Base-by-base conservation (phyloP, 2,797 vertebrate species). In the Valencia hispanica region DNA sequence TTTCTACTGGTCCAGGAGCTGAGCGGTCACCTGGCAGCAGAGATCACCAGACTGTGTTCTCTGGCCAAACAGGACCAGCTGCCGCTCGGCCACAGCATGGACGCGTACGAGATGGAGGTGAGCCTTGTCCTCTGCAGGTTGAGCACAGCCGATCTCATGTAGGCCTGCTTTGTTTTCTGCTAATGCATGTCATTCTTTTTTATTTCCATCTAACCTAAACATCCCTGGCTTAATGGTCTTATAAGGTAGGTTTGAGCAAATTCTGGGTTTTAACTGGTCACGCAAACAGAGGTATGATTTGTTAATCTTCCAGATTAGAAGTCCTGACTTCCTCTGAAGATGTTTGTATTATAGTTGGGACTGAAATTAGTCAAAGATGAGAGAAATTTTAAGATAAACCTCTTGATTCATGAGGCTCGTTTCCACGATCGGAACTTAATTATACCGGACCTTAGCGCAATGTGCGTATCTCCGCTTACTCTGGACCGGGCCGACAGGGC, bases 51-150 rank as follows among this genome's bases (percentile, higher is more conserved):
- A 65, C 82, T 94, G 43, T 89, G 91, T 39, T 89, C 91, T 2
- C 81, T 91, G 74, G 91, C 89, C 7, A 89, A 91, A 65, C 88
- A 88, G 70, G 90, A 92, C 5, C 68, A 55, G 0, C 77, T 76
- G 83, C 79, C 79, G 3, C 78, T 88, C 69, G 68, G 81, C 43
- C 92, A 81, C 73, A 80, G 81, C 6, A 88, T 84, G 79, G 84
- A 90, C n/a, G 47, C 73, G 55, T 95, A 92, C n/a, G 91, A 95
- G 48, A 83, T 94, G 84, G 91, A 95, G 94, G 95, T 94, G 45
- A 70, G 87, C 53, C 55, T 34, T 0, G 4, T 22, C 14, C 14
- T 0, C 63, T 68, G 27, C 34, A 25, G 20, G 20, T 18, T 2
- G 1, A 18, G 5, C 59, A 1, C 3, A 70, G 17, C 17, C 22